These are phyloP conservation scores for Prochilodus magdalenae DNA, from an alignment of 2,113 vertebrate species.

Conservation along the genomic window DNA sequence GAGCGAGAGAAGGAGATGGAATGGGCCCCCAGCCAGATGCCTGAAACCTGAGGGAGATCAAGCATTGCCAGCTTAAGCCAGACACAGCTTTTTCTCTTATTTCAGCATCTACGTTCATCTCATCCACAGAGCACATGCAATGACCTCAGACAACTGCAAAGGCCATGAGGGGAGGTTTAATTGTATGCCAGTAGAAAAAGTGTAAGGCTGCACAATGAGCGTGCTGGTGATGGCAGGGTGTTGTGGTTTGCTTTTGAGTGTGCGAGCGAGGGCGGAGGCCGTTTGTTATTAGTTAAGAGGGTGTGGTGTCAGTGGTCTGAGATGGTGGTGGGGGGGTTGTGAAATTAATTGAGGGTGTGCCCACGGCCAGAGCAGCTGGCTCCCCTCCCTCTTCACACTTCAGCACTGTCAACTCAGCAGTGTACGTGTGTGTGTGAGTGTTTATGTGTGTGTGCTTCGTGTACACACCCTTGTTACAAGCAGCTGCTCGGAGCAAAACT, in stretches of 20 bases:
- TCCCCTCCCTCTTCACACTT: slow-evolving; percentile 56
- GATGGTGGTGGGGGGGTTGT: slow-evolving; percentile 63
- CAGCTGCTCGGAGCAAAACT: slow-evolving; percentile 56
- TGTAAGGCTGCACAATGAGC: background rate
- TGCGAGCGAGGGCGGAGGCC: slow-evolving; percentile 31
- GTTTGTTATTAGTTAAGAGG: slow-evolving; percentile 51
- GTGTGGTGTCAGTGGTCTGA: slow-evolving; percentile 47
- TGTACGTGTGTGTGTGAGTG: slow-evolving; percentile 61
- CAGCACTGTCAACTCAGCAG: slow-evolving; percentile 63
- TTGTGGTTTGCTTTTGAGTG: slow-evolving; percentile 18
- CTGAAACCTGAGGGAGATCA: slow-evolving; percentile 45
- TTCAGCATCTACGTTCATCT: slow-evolving; percentile 19
- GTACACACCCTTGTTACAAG: slow-evolving; percentile 52
- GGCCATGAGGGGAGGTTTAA: background rate
- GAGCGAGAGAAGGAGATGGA: slow-evolving; percentile 32
- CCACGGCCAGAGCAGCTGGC: slow-evolving; percentile 55
- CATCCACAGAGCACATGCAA: slow-evolving; percentile 10
- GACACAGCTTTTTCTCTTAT: slow-evolving; percentile 2
- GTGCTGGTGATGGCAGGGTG: background rate
- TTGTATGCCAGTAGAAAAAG: slow-evolving; percentile 3
- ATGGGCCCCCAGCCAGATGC: slow-evolving; percentile 44
- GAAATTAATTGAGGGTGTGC: slow-evolving; percentile 74
- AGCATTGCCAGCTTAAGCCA: slow-evolving; percentile 36
- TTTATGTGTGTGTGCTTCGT: slow-evolving; percentile 31
- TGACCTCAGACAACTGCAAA: slow-evolving; percentile 5